Base-by-base conservation (phyloP, 2,888 invertebrate genomes). In the Seladonia tumulorum region DNA sequence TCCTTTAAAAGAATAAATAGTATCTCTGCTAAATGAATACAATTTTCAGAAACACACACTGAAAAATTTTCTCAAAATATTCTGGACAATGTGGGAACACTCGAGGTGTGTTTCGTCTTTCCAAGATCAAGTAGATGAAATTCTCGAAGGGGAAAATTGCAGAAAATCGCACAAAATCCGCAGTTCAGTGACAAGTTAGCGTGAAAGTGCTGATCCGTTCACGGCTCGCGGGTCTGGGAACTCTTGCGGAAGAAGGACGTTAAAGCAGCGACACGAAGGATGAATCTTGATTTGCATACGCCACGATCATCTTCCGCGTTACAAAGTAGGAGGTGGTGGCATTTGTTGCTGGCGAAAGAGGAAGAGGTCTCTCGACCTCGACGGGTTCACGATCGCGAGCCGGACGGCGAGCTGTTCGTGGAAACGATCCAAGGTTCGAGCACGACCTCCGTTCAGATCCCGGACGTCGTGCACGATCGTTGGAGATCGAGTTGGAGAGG, bases 321-420 rank as follows among this genome's bases (percentile, higher is more conserved):
- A 8, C 29, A 25, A 49, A 72, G 49, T 4, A 35, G 60, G 60
- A 18, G 29, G 42, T 18, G 39, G 39, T 71, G 53, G 63, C 70
- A 75, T 85, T 85, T 66, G 76, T 49, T 25, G 42, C 47, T 25
- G 66, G 45, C 47, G 72, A 78, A 35, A 57, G 70, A 35, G 70
- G 76, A 76, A 49, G 76, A 68, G 78, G 73, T 60, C 39, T 25
- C 66, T 35, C 71, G 82, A 76, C 79, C 82, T 88, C 79, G 85
- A 66, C 49, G 82, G 76, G 84, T 88, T 88, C 87, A 88, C 71
- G 87, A 82, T 79, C 80, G 76, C 78, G 81, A 75, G 57, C 74
- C 22, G 60, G 71, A 75, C 57, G 47, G 53, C 63, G 53, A 35
- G 60, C 25, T 78, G 77, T 78, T 79, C 82, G 29, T 76, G 72